These are phyloP conservation scores for Daptonema setosum DNA, from an alignment of 2,888 invertebrate genomes.

Conservation along the genomic window DNA sequence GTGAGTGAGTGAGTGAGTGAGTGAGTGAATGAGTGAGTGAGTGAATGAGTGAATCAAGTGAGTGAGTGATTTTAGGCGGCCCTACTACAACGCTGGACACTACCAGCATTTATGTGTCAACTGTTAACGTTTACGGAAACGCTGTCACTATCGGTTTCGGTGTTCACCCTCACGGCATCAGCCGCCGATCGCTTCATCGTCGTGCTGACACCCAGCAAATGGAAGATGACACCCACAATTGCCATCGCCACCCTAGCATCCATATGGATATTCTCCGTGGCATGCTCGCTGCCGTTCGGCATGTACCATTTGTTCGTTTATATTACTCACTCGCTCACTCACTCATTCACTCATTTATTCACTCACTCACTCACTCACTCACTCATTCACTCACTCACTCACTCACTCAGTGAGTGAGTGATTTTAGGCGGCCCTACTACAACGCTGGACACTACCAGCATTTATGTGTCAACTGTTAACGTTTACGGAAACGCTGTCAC, in stretches of 20 bases:
- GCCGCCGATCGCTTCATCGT: slow-evolving; percentile 52
- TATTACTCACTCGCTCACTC: too few species aligned
- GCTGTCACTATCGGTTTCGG: slow-evolving; percentile 63
- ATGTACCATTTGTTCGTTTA: slow-evolving; percentile 5
- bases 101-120: slow-evolving; percentile 64
- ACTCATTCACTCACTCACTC: too few species aligned
- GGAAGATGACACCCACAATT: neutral
- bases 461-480: slow-evolving; percentile 73
- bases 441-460: slow-evolving; percentile 60
- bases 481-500: slow-evolving; percentile 60
- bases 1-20: too few species aligned
- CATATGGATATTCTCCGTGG: slow-evolving; percentile 16
- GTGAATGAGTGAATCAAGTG: too few species aligned
- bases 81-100: slow-evolving; percentile 58
- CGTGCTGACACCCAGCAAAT: neutral
- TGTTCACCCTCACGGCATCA: slow-evolving; percentile 63
- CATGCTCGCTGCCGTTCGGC: slow-evolving; percentile 17
- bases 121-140: slow-evolving; percentile 69
- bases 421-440: slow-evolving; percentile 65
- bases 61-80: too few species aligned
- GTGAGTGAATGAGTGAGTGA: too few species aligned
- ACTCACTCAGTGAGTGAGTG: too few species aligned
- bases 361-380: too few species aligned
- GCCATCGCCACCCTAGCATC: slow-evolving; percentile 9
- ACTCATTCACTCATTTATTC: too few species aligned